These are phyloP conservation scores for Patiria pectinifera DNA, from an alignment of 53 echinoderm and acorn worm species.

Conservation along the genomic window DNA sequence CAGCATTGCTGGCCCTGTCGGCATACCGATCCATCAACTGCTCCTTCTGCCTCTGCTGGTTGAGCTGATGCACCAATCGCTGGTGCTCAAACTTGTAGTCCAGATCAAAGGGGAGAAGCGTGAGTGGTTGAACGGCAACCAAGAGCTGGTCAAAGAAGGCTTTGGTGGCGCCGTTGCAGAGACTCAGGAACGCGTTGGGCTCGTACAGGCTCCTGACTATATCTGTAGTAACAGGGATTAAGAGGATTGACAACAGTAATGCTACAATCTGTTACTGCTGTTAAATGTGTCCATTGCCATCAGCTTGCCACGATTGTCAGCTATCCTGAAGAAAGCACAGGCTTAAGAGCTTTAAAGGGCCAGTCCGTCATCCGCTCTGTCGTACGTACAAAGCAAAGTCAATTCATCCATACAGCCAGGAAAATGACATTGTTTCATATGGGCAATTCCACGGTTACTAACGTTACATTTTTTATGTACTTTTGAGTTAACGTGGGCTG, in stretches of 20 bases:
- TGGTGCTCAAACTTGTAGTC: constrained; percentile 88
- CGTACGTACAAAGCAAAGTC: too few species aligned
- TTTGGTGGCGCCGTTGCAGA: constrained; percentile 72
- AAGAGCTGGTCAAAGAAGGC: constrained; percentile 81
- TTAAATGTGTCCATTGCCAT: not conserved
- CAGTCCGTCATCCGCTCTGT: not conserved
- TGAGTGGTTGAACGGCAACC: constrained; percentile 86
- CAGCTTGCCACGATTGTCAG: not conserved
- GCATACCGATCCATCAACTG: constrained; percentile 71
- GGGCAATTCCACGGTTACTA: too few species aligned
- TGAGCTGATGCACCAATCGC: constrained; percentile 48
- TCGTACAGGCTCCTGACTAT: constrained; percentile 83
- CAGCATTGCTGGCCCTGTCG: constrained; percentile 20
- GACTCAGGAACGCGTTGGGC: constrained; percentile 84
- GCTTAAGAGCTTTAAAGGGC: not conserved
- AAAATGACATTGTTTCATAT: too few species aligned
- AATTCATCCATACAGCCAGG: too few species aligned
- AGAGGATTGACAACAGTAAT: not conserved
- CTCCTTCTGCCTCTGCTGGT: constrained; percentile 75
- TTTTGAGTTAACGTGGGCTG: too few species aligned
- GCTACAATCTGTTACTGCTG: not conserved
- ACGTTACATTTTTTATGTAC: too few species aligned
- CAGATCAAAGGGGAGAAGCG: constrained; percentile 90
- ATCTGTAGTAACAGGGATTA: constrained; percentile 69
- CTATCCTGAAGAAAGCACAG: not conserved